Evolutionary conservation across 1,140 invertebrate species (phyloP).

Genomic region (Physella acuta): DNA sequence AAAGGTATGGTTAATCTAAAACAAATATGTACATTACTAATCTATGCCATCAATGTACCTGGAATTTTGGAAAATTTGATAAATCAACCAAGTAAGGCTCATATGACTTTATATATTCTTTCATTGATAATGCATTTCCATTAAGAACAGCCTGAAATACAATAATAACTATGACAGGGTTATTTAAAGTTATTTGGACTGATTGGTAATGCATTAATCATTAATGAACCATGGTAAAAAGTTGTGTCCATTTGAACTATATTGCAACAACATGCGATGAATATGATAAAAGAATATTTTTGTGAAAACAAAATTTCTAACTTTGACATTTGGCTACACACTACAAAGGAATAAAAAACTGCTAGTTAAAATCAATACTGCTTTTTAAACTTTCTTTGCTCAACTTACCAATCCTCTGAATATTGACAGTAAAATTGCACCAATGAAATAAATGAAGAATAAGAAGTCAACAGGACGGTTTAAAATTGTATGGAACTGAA

Average conservation of each 20-base stretch:
- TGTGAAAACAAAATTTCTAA: too few species aligned
- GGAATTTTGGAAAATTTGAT: slow-evolving; percentile 38
- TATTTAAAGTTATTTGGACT: too few species aligned
- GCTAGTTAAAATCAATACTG: background rate
- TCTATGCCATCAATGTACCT: slow-evolving; percentile 43
- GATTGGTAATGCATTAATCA: too few species aligned
- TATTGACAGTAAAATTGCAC: slow-evolving; percentile 31
- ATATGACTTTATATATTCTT: slow-evolving; percentile 33
- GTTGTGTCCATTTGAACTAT: too few species aligned
- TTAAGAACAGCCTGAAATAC: slow-evolving; percentile 41
- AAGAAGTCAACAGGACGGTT: slow-evolving; percentile 36
- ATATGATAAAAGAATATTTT: too few species aligned
- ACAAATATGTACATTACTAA: too few species aligned
- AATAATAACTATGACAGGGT: slow-evolving; percentile 6
- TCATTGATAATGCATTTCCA: slow-evolving; percentile 31
- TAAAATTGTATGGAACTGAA: slow-evolving; percentile 1
- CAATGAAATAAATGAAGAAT: slow-evolving; percentile 38
- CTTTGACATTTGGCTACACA: too few species aligned
- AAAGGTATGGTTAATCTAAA: too few species aligned
- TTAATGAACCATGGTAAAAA: too few species aligned
- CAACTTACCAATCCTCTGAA: slow-evolving; percentile 44
- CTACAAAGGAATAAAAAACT: too few species aligned
- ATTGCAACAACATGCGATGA: too few species aligned
- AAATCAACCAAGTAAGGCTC: slow-evolving; percentile 47
- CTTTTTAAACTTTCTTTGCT: background rate